A percentile compares a stretch with the other conserved stretches of the same genome.
Evolutionary conservation across 2,888 invertebrate species (phyloP).

Genomic region (Neoaliturus tenellus): DNA sequence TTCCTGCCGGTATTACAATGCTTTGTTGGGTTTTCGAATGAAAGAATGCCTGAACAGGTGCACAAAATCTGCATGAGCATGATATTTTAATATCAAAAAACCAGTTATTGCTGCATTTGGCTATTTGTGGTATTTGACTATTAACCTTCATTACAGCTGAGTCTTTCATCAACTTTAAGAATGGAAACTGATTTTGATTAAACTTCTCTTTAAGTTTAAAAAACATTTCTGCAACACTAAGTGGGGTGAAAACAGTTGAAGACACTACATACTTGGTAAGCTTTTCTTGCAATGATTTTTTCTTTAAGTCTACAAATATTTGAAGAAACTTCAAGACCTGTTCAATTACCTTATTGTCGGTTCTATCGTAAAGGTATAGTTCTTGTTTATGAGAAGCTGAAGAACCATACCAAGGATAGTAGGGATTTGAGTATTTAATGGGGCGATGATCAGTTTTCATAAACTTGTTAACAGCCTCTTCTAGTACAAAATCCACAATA

Average conservation of each 20-base stretch:
- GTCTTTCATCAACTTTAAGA: neutral
- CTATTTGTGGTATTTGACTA: neutral
- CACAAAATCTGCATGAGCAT: neutral
- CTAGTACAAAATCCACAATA: neutral
- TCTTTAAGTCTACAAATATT: neutral
- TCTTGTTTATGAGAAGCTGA: neutral
- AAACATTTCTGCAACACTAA: neutral
- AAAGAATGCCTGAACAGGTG: neutral
- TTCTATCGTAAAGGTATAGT: neutral
- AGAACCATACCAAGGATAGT: neutral
- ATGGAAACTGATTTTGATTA: neutral
- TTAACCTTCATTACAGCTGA: neutral
- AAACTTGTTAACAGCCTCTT: neutral
- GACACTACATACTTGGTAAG: neutral
- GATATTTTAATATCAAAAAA: neutral
- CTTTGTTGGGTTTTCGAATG: neutral
- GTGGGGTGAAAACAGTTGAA: neutral
- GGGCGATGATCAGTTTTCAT: neutral
- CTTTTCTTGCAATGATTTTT: neutral
- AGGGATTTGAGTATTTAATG: neutral
- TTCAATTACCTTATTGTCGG: neutral
- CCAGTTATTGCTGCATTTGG: neutral
- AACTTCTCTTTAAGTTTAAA: neutral
- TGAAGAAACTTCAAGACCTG: neutral
- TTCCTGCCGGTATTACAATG: neutral